Base-by-base conservation (phyloP, 2,888 invertebrate genomes). In the Watsonalla binaria region DNA sequence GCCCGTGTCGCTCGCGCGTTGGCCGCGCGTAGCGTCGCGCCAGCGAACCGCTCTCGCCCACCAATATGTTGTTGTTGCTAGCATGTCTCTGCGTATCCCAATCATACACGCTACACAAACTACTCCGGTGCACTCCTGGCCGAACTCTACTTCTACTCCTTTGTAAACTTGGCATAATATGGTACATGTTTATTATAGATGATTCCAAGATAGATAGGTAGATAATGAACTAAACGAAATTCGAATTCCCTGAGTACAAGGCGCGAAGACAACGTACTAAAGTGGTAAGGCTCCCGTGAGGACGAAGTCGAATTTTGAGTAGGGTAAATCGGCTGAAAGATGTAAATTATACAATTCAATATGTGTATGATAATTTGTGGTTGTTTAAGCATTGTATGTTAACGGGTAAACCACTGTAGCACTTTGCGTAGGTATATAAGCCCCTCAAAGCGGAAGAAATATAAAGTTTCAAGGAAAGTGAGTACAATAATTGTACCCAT, bases 51-150 rank as follows among this genome's bases (percentile, higher is more conserved):
- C 85, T 84, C 80, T 87, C 88, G 76, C 85, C 89, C 71, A 84
- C 83, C 86, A 90, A 73, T 82, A 91, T 89, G 90, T 91, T 91
- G 91, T 91, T 91, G 91, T 91, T 91, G 90, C 91, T 91, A 89
- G 91, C 91, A 86, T 91, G 91, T 86, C 91, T 91, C 91, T 91
- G 91, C 80, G 83, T 83, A 79, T 76, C 85, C 89, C 90, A 90
- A 78, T 79, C 79, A 86, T 71, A 80, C 74, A 82, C 75, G 74
- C 84, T 71, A 72, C 69, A 84, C 80, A 86, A 86, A 83, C 88
- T 84, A 87, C 11, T 42, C 86, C 74, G 72, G 78, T 82, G 83
- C 82, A 78, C 70, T 80, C 76, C 76, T 37, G 13, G 37, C 13
- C 34, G 42, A 14, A 15, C 15, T 35, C 54, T 35, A 52, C 42